phyloP scores from a whole-genome alignment of 2,888 invertebrate genomes.

The Pteria penguin region DNA sequence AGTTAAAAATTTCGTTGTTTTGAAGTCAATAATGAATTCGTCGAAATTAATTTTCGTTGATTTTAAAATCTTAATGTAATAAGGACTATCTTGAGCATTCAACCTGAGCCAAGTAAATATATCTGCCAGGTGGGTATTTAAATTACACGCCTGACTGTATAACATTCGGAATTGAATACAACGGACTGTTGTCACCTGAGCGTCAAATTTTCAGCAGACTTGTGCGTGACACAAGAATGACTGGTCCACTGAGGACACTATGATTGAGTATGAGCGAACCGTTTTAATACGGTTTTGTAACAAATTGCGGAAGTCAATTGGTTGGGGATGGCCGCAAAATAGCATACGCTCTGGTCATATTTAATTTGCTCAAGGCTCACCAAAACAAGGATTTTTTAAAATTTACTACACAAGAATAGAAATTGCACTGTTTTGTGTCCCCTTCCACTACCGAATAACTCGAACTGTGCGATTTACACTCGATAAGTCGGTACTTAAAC shows the following conservation, averaged over 20 bases:
- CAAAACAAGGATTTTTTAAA: conserved; percentile 21
- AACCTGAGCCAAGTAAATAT: no score
- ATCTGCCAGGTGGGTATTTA: no score
- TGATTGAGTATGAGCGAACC: conserved; percentile 19
- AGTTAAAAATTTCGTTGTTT: no score
- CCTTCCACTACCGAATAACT: conserved; percentile 21
- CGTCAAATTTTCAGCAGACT: conserved; percentile 16
- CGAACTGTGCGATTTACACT: background rate
- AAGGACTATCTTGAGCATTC: no score
- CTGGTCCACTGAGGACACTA: conserved; percentile 27
- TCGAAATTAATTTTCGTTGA: no score
- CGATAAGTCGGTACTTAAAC: no score
- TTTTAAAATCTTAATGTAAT: no score
- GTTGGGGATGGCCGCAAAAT: conserved; percentile 3
- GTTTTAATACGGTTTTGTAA: conserved; percentile 27
- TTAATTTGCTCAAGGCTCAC: conserved; percentile 28
- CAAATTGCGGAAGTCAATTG: conserved; percentile 13
- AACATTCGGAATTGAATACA: no score
- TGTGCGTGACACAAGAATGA: no score
- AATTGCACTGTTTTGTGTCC: conserved; percentile 15
- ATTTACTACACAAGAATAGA: conserved; percentile 22
- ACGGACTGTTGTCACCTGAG: conserved; percentile 27
- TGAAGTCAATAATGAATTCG: no score
- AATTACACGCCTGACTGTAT: no score
- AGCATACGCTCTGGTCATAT: background rate